phyloP scores from a whole-genome alignment of 2,113 vertebrate species.

The Ictalurus furcatus region DNA sequence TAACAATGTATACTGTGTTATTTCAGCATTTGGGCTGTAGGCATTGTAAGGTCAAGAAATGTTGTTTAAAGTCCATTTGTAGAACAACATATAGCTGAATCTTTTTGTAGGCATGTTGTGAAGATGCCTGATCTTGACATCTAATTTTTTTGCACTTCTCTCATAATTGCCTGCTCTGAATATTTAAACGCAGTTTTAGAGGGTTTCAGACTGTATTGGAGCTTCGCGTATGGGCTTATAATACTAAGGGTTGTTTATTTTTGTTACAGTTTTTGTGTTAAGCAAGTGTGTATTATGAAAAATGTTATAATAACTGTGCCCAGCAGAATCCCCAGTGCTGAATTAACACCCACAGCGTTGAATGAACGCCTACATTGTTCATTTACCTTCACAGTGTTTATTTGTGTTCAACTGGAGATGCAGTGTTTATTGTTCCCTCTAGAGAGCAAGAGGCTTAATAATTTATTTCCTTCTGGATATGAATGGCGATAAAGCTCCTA shows the following conservation, averaged over 20 bases:
- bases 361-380: not conserved
- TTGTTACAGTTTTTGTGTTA: not conserved
- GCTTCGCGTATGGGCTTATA: not conserved
- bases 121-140: not conserved
- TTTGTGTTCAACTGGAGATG: not conserved
- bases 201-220: not conserved
- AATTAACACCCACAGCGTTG: constrained; percentile 9
- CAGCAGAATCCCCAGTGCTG: not conserved
- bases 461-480: not conserved
- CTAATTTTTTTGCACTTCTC: not conserved
- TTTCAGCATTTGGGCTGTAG: not conserved
- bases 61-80: not conserved
- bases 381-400: constrained; percentile 15
- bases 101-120: not conserved
- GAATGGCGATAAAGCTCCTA: not conserved
- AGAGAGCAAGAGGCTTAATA: not conserved
- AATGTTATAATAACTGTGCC: constrained; percentile 1
- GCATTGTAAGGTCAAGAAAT: not conserved
- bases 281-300: not conserved
- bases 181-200: not conserved
- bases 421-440: constrained; percentile 4
- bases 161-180: not conserved
- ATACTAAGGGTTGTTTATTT: not conserved
- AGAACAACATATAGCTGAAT: not conserved
- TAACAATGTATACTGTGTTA: not conserved